These are phyloP conservation scores for Apolygus lucorum DNA, from an alignment of 1,140 invertebrate genomes.

Conservation along the genomic window DNA sequence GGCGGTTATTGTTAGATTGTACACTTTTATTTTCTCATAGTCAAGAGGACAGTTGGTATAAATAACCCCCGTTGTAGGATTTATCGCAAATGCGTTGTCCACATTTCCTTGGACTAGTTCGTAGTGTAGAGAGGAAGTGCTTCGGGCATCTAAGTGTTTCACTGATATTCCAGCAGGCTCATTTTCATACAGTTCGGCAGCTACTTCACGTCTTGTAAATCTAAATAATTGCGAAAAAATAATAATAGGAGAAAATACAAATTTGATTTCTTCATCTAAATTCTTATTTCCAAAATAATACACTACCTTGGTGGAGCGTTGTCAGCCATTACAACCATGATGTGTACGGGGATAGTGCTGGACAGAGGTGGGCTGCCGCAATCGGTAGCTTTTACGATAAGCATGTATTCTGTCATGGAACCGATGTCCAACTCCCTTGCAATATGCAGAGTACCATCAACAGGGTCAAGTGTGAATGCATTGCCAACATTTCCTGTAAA, in stretches of 20 bases:
- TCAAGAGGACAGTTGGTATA: constrained; percentile 63
- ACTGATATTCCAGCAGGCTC: constrained; percentile 66
- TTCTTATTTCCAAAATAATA: no score
- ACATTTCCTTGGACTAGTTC: constrained; percentile 67
- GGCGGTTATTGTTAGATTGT: constrained; percentile 73
- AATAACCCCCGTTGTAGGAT: constrained; percentile 75
- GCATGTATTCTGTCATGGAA: constrained; percentile 62
- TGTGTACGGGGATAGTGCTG: constrained; percentile 71
- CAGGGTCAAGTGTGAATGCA: constrained; percentile 67
- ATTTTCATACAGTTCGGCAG: constrained; percentile 78
- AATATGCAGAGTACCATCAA: constrained; percentile 65
- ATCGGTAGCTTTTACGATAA: constrained; percentile 73
- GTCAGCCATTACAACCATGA: constrained; percentile 78
- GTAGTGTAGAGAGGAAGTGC: constrained; percentile 69
- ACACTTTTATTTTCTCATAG: constrained; percentile 64
- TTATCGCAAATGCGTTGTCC: constrained; percentile 65
- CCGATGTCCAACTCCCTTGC: constrained; percentile 62
- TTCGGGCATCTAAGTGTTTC: constrained; percentile 63
- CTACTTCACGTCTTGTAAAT: constrained; percentile 54
- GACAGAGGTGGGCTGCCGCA: constrained; percentile 63
- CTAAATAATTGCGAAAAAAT: no score
- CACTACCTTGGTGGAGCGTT: constrained; percentile 72
- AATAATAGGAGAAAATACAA: no score
- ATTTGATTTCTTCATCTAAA: no score
- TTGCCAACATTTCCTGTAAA: constrained; percentile 68